phyloP scores from a whole-genome alignment of 2,113 vertebrate species.

The Marmota monax region DNA sequence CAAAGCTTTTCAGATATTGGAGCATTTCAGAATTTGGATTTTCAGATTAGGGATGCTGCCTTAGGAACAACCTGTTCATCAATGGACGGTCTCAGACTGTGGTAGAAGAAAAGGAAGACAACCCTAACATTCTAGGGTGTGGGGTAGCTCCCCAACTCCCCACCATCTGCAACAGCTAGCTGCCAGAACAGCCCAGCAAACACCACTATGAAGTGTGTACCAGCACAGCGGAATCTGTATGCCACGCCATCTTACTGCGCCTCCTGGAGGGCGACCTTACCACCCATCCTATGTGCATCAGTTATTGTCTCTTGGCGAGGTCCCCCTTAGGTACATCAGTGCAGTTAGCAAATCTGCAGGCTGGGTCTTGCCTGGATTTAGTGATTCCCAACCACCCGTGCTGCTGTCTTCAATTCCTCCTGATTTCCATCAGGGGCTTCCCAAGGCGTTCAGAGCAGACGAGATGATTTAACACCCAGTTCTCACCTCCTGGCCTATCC shows the following conservation, averaged over 20 bases:
- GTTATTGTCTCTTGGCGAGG: neutral
- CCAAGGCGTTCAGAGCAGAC: neutral
- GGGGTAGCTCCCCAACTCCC: neutral
- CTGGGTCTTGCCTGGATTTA: neutral
- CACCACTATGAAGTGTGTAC: neutral
- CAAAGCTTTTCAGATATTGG: neutral
- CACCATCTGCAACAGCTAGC: neutral
- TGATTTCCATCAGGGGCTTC: neutral
- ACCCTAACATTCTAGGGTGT: neutral
- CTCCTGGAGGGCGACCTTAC: neutral
- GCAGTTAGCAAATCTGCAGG: neutral
- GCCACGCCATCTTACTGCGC: neutral
- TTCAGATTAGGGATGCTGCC: neutral
- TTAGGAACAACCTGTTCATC: too few species aligned
- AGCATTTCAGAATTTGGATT: neutral
- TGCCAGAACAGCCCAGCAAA: constrained; percentile 7
- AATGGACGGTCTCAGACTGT: neutral
- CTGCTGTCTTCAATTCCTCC: neutral
- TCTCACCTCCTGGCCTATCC: neutral
- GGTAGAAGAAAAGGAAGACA: neutral
- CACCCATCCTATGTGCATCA: neutral
- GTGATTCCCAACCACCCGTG: neutral
- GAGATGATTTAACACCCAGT: neutral
- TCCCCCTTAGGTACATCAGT: neutral
- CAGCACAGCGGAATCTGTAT: neutral